A percentile compares a stretch with the other conserved stretches of the same genome.
These are phyloP conservation scores for Anticlea derivata DNA, from an alignment of 2,888 invertebrate species.

Conservation along the genomic window DNA sequence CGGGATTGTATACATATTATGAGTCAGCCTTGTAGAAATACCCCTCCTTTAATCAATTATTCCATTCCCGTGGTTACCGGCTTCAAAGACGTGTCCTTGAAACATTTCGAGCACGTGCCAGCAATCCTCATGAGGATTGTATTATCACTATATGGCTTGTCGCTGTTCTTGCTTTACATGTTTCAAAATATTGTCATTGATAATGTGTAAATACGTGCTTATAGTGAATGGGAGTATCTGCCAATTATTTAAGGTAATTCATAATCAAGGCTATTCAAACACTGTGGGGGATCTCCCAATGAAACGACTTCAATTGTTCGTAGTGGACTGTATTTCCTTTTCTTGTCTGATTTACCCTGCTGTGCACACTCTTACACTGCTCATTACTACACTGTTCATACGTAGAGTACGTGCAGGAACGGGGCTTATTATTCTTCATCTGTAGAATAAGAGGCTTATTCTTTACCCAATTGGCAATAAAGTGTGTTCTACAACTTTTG, in stretches of 20 bases:
- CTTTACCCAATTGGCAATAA: too few relatives aligned
- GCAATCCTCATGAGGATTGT: neutral
- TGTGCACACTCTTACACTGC: too few relatives aligned
- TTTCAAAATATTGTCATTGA: conserved; percentile 6
- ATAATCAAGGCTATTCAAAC: too few relatives aligned
- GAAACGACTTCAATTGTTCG: too few relatives aligned
- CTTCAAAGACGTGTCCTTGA: conserved; percentile 7
- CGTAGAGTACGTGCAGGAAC: too few relatives aligned
- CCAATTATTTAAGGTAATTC: neutral
- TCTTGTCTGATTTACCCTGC: too few relatives aligned
- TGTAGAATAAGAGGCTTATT: too few relatives aligned
- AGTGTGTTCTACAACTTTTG: too few relatives aligned
- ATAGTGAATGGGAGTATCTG: neutral
- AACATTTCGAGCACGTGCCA: conserved; percentile 11
- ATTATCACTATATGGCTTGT: conserved; percentile 3
- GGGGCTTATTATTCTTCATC: too few relatives aligned
- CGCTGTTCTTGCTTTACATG: neutral
- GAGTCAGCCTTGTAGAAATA: neutral
- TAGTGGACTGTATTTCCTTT: too few relatives aligned
- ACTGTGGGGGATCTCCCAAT: too few relatives aligned
- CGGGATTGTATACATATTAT: neutral
- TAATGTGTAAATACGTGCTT: conserved; percentile 8
- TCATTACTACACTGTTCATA: too few relatives aligned
- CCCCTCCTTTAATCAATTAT: conserved; percentile 10
- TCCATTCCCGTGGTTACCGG: conserved; percentile 3